Evolutionary conservation across 1,140 invertebrate species (phyloP), one percentile per base, ranked within the genome.

Genomic region (Cylas formicarius): DNA sequence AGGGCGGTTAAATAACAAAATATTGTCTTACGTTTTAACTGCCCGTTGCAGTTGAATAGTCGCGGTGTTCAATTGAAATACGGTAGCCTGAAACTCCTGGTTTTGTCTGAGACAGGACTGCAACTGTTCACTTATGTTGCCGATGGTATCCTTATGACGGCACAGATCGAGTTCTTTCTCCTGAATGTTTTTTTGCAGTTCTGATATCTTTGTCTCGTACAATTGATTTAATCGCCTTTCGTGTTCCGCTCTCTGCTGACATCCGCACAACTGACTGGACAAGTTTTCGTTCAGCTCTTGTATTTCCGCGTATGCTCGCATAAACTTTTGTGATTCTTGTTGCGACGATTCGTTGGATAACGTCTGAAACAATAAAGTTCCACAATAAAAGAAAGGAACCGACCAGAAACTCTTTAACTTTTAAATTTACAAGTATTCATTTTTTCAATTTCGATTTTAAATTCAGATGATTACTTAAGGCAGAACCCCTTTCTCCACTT

Each of bases 141-240:
- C 16, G 18, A 59, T 53, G 7, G 48, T 37, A 9, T 50, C 33
- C 26, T 53, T 44, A 34, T 55, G 52, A 22, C 46, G 41, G 11
- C 18, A 49, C 22, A 55, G 21, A 42, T 55, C 48, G 1, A 49
- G 36, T 23, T 57, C 52, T 40, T 55, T 57, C 19, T 53, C 43
- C 10, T 34, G 31, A 2, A 59, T 37, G 11, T 55, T 23, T 18
- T 42, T 27, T 22, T 55, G 52, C 4, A 59, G 33, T 48, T 59
- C 52, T 23, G 35, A 44, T 7, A 59, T 59, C 41, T 47, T 59
- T 3, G 50, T 35, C 31, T 56, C 56, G 19, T 58, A 44, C 0
- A 58, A 13, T 26, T 52, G 50, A 29, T 55, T 57, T 38, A 48
- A 53, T 37, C 57, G 50, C 21, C 48, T 55, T 23, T 57, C 57